phyloP scores from a whole-genome alignment of 2,797 vertebrate genomes.

The Ataeniobius toweri region DNA sequence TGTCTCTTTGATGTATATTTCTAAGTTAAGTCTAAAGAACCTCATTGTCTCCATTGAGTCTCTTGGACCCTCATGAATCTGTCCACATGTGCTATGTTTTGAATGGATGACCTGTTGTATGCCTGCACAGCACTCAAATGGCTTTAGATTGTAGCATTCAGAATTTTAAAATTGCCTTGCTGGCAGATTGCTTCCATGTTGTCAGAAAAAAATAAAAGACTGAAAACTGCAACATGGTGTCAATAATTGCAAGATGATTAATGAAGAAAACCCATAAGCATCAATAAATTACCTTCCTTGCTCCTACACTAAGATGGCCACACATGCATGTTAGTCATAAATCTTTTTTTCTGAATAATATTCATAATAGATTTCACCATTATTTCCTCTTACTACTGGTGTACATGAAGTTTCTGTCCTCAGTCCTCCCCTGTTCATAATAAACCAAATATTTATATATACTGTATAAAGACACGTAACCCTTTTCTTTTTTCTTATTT shows the following conservation, averaged over 20 bases:
- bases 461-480: neutral
- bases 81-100: conserved; percentile 18
- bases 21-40: neutral
- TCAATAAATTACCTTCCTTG: neutral
- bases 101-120: conserved; percentile 20
- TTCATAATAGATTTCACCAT: neutral
- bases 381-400: too few species aligned
- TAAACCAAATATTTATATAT: neutral
- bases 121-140: conserved; percentile 64
- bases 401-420: neutral
- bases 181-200: conserved; percentile 67
- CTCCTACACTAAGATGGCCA: neutral
- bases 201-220: conserved; percentile 66
- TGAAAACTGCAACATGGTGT: conserved; percentile 32
- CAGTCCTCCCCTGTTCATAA: neutral
- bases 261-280: neutral
- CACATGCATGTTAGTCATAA: neutral
- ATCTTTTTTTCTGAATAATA: neutral
- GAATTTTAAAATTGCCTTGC: conserved; percentile 42
- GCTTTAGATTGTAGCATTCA: conserved; percentile 68
- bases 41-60: neutral
- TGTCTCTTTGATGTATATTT: neutral
- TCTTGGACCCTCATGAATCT: neutral
- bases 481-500: neutral
- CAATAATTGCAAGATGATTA: conserved; percentile 20